Evolutionary conservation across 2,797 vertebrate species (phyloP).

Genomic region (Rhinogobio ventralis): DNA sequence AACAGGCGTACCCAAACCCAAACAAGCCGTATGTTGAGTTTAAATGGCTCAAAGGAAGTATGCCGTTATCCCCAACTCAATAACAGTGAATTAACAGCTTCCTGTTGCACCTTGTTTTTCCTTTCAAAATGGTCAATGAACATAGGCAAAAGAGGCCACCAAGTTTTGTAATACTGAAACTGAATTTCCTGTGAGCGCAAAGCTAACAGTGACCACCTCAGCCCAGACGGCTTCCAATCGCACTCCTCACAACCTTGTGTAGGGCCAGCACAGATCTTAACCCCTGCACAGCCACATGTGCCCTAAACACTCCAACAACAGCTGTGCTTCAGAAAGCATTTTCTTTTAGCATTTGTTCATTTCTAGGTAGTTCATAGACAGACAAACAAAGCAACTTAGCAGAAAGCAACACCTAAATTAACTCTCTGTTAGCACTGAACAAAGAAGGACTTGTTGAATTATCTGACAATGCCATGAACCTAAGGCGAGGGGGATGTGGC

Average conservation of each 20-base stretch:
- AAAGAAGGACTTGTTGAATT: slow-evolving; percentile 44
- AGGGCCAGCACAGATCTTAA: background rate
- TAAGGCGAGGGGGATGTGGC: slow-evolving; percentile 62
- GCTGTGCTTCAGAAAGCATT: background rate
- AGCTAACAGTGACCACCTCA: slow-evolving; percentile 9
- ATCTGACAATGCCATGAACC: slow-evolving; percentile 32
- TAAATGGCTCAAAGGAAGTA: slow-evolving; percentile 86
- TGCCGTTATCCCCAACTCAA: slow-evolving; percentile 74
- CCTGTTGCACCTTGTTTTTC: slow-evolving; percentile 79
- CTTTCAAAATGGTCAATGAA: slow-evolving; percentile 62
- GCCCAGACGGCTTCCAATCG: slow-evolving; percentile 12
- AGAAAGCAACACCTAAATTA: background rate
- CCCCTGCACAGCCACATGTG: background rate
- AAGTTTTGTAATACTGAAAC: slow-evolving; percentile 56
- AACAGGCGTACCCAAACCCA: slow-evolving; percentile 74
- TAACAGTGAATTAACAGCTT: slow-evolving; percentile 86
- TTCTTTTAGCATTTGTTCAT: background rate
- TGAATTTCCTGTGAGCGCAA: background rate
- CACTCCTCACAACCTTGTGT: background rate
- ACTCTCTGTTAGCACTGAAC: slow-evolving; percentile 26
- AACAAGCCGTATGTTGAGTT: slow-evolving; percentile 81
- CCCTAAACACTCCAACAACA: background rate
- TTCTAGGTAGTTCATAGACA: background rate
- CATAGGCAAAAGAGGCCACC: slow-evolving; percentile 70
- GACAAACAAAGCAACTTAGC: background rate